Base-by-base conservation (phyloP, 2,888 invertebrate species). In the Scelioninae gen. 1 region DNA sequence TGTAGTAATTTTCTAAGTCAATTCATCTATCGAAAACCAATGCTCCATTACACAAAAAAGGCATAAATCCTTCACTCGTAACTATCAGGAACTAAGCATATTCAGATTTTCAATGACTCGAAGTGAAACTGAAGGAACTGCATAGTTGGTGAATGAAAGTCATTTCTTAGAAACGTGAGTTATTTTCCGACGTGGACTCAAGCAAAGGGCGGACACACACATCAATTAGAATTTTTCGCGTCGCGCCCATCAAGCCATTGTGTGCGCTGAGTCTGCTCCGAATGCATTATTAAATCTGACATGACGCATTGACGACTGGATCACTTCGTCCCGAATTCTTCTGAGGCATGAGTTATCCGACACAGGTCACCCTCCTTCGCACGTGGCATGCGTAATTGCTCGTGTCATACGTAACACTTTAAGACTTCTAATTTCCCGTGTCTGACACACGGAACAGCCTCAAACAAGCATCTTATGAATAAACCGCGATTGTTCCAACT, bases 241-340 rank as follows among this genome's bases (percentile, higher is more conserved):
- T 87, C 88, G 89, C 88, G 85, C 89, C 89, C 88, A 89, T 85
- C 82, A 84, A 82, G 69, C 88, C 84, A 88, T 88, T 89, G 89
- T 89, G 85, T 82, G 82, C 72, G 34, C 63, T 77, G 80, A 84
- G 82, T 86, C 84, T 85, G 88, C 88, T 88, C 88, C 85, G 88
- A 89, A 88, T 88, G 85, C 89, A 89, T 88, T 77, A 83, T 84
- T 88, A 88, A 88, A 88, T 86, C 86, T 87, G 86, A 87, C 86
- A 84, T 86, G 84, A 71, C 74, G 51, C 79, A 84, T 82, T 86
- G 86, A 88, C 88, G 88, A 88, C 87, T 88, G 86, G 84, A 86
- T 87, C 85, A 86, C 87, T 87, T 86, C 85, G 85, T 88, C 81
- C 83, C 84, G 84, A 84, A 86, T 87, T 87, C 85, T 84, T 86